Base-by-base conservation (phyloP, 2,113 vertebrate species). In the Gymnarchus niloticus region DNA sequence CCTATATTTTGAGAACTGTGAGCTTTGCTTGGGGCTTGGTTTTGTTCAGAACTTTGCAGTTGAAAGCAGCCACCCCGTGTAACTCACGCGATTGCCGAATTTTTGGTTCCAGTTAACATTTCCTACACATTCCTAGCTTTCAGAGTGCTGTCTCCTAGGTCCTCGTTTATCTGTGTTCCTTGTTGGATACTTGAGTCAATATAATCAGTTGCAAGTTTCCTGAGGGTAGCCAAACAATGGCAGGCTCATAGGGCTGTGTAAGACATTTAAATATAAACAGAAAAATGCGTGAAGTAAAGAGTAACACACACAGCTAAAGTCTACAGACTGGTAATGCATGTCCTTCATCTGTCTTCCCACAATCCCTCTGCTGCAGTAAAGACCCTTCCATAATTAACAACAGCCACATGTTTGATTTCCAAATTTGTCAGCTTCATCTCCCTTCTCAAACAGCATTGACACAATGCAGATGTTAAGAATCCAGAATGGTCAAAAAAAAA, bases 401-500 rank as follows among this genome's bases (percentile, higher is more conserved):
- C 10, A 33, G 3, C 44, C 21, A 37, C 46, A n/a, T 78, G 23
- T 33, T 12, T 78, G 44, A 48, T 48, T 78, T 3, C 73, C 73
- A 78, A 78, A 6, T 48, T 78, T 48, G 14, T 33, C 21, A 46
- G 41, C 41, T 46, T 46, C 0, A 77, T 77, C 37, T 77, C 37
- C 6, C 19, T 48, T 21, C 41, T n/a, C n/a, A n/a, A 77, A 56
- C 52, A 33, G 28, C 8, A 3, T 21, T 61, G 54, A 57, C 83
- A 83, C 61, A 61, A 56, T n/a, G n/a, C n/a, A 78, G 10, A 52
- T 10, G 61, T 14, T 46, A 25, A 84, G 17, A 80, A 77, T 17
- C 14, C 3, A 77, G 21, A 83, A 73, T 23, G 28, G 61, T 82
- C 25, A 59, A n/a, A 84, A 46, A 77, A 65, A 87, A 56, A 41